Evolutionary conservation across 2,888 invertebrate genomes (phyloP), one percentile per base, ranked within the genome.

Genomic region (Pristionchus entomophagus): DNA sequence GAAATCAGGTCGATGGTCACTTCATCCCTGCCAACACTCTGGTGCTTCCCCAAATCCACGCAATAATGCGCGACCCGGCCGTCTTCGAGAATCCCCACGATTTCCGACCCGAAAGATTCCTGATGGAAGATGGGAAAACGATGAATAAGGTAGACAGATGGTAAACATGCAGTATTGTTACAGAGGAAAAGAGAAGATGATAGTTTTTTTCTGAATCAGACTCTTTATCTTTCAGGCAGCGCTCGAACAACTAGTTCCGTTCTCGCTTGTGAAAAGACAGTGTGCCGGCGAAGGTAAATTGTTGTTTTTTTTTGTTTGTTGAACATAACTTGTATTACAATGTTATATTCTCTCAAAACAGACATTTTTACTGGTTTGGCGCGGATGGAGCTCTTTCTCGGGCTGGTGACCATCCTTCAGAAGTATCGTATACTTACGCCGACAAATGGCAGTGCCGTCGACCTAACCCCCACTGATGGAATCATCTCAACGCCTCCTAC

Each of bases 21-120:
- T 41, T 22, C 35, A 51, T 85, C n/a, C 85, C 85, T 22, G 85
- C 22, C 10, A 22, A n/a, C 17, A 85, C 85, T 3, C 73, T 85
- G 0, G 22, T n/a, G 12, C 26, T 77, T 6, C 73, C 53, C 1
- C 73, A 85, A 29, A 77, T 77, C 17, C 41, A 51, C 41, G n/a
- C 35, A 19, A 29, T 77, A 2, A 51, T 73, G 35, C 41, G 49
- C 10, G 45, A 84, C 26, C 29, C 29, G 3, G 17, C 22, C 3
- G 26, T 85, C 0, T 91, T 89, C 77, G 69, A 86, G 19, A 87
- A 88, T 2, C 87, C 88, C 4, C 41, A 87, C 0, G 82, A 84
- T 19, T 91, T 91, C 85, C 82, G 87, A 4, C 91, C 91, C 1
- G 88, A 88, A 4, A 62, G 90, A 69, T 91, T 89, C 84, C 82